phyloP scores from a whole-genome alignment of 2,888 invertebrate genomes.

The Agrochola lota region DNA sequence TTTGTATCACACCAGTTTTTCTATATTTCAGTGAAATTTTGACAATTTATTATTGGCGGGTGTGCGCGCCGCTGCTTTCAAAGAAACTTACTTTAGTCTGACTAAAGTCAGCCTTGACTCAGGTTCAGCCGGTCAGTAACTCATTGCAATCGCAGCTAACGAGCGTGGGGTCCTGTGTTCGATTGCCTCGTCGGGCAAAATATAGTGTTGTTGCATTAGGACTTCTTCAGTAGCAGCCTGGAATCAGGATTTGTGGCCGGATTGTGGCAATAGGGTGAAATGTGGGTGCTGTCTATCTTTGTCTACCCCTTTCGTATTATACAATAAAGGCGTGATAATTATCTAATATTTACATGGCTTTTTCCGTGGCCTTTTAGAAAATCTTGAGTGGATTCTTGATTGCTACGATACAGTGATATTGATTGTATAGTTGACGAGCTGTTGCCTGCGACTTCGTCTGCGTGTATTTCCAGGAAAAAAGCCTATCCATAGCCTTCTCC shows the following conservation, averaged over 20 bases:
- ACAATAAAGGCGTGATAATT: neutral
- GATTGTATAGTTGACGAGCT: constrained; percentile 8
- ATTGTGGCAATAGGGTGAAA: neutral
- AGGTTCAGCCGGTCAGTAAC: neutral
- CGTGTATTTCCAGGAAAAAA: neutral
- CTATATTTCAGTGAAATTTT: neutral
- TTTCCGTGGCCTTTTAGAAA: neutral
- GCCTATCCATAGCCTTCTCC: neutral
- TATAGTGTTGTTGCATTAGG: neutral
- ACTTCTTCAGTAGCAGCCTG: neutral
- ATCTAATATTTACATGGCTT: neutral
- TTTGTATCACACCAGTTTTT: neutral
- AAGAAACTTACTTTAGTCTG: neutral
- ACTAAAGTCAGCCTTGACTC: neutral
- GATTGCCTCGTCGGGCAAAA: neutral
- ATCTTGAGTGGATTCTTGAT: constrained; percentile 5
- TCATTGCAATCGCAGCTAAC: neutral
- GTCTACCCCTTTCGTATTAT: neutral
- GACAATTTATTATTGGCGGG: neutral
- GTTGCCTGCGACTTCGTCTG: neutral
- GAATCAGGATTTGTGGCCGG: neutral
- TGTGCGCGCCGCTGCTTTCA: neutral
- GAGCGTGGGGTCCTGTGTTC: neutral
- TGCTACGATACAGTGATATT: constrained; percentile 13
- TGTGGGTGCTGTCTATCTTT: neutral